Base-by-base conservation (phyloP, 2,797 vertebrate species). In the Gallinago stenura region DNA sequence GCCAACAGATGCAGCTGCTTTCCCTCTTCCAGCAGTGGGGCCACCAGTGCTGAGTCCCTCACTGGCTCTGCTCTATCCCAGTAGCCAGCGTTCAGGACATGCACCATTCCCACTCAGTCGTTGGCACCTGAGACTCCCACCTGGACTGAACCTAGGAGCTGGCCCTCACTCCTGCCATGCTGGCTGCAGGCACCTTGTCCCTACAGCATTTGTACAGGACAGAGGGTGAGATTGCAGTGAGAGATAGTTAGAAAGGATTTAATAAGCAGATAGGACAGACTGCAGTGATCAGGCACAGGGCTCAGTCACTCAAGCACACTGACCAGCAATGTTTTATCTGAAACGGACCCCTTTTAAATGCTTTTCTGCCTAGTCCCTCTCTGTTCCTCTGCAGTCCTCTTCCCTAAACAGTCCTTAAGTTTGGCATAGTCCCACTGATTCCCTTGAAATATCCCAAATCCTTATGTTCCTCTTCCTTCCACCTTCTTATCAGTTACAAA, bases 61-160 rank as follows among this genome's bases (percentile, higher is more conserved):
- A 8, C 31, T 61, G 2, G 1, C 39, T 54, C 39, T 2, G 1
- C 13, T 33, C 30, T 4, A 0, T 50, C 26, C 31, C 26, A 72
- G 58, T 51, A 57, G 43, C 41, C 1, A 1, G 2, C 48, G 41
- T 56, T 31, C 20, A 20, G 37, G 31, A 43, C 24, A 13, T 5
- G 28, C 28, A 51, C 21, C 5, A 2, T 37, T 80, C n/a, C 60
- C 1, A 1, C 37, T 19, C 3, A 5, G 17, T 13, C 15, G 17
- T 58, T 26, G 58, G 21, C 37, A 80, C 51, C 26, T 2, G 8
- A 64, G 58, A 19, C 31, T 15, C 26, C 15, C 51, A 35, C 7
- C 25, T 12, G 26, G 31, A 16, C 15, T 15, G 43, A 66, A 66
- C 9, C 21, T 26, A 22, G 58, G 35, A 43, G 14, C 26, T 65